phyloP scores from a whole-genome alignment of 2,113 vertebrate genomes.

The Emydocephalus ijimae region DNA sequence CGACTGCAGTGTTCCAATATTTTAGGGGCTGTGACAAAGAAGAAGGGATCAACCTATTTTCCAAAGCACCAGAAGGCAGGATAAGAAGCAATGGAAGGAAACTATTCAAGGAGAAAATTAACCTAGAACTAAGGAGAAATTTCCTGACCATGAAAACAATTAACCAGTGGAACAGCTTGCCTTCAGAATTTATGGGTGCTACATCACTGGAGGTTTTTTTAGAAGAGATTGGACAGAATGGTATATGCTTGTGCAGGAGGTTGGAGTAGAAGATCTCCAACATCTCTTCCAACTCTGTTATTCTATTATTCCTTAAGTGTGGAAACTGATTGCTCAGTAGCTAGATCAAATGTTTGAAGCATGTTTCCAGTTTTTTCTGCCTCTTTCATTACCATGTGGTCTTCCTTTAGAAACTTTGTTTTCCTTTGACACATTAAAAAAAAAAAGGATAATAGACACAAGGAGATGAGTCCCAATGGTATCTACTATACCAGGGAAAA shows the following conservation, averaged over 20 bases:
- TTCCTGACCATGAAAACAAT: no score
- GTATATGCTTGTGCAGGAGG: no score
- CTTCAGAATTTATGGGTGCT: no score
- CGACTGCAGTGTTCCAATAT: not conserved
- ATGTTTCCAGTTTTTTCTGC: not conserved
- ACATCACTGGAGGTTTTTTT: no score
- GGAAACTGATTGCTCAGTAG: not conserved
- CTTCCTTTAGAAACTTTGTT: not conserved
- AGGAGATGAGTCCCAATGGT: not conserved
- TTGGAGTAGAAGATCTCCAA: no score
- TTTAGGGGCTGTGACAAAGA: not conserved
- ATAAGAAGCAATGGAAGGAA: not conserved
- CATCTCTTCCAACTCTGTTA: no score
- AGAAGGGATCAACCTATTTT: not conserved
- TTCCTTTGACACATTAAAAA: not conserved
- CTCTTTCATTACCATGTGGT: not conserved
- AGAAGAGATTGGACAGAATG: no score
- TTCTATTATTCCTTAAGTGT: not conserved
- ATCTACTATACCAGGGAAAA: not conserved
- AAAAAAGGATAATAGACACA: not conserved
- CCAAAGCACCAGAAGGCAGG: not conserved
- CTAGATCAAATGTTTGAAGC: not conserved
- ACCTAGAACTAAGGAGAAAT: no score
- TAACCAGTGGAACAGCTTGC: no score
- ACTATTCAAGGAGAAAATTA: no score